A percentile compares a stretch with the other conserved stretches of the same genome.
Conservation (phyloP, 1,140 invertebrate species). For the Sycophila sp. region DNA sequence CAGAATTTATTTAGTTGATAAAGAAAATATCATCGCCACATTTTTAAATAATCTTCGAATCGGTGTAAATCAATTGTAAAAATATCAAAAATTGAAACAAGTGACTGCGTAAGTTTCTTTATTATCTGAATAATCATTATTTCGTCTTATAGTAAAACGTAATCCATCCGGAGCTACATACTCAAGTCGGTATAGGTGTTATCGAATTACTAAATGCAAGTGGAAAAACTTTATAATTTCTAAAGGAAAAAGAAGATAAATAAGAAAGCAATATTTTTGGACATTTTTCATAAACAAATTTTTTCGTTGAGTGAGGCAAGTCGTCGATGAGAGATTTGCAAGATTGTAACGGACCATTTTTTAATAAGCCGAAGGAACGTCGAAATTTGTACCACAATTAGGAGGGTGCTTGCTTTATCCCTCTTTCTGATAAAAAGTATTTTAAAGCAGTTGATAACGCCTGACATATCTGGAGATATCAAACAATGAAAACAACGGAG, state of each 20-base stretch:
- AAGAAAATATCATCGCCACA: constrained; percentile 11
- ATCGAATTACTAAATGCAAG: no score
- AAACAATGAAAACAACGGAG: neutral
- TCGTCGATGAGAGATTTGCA: no score
- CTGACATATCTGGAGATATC: neutral
- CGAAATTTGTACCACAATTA: no score
- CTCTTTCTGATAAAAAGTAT: no score
- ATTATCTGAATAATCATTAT: neutral
- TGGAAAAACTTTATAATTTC: no score
- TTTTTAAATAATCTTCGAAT: constrained; percentile 9
- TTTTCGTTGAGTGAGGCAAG: no score
- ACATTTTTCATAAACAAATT: no score
- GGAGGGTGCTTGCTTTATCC: no score
- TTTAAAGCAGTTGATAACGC: no score
- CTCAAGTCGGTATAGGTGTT: neutral
- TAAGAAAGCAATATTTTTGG: constrained; percentile 2
- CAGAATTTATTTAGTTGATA: neutral
- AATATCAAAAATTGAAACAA: constrained; percentile 8
- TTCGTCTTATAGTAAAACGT: neutral
- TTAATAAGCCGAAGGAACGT: no score
- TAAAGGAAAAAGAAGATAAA: no score
- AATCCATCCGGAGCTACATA: constrained; percentile 6
- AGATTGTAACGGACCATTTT: no score
- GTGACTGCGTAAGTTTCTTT: constrained; percentile 1
- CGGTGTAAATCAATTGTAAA: neutral